Evolutionary conservation across 1,140 invertebrate species (phyloP), one percentile per base, ranked within the genome.

Genomic region (Lamellibrachia luymesi): DNA sequence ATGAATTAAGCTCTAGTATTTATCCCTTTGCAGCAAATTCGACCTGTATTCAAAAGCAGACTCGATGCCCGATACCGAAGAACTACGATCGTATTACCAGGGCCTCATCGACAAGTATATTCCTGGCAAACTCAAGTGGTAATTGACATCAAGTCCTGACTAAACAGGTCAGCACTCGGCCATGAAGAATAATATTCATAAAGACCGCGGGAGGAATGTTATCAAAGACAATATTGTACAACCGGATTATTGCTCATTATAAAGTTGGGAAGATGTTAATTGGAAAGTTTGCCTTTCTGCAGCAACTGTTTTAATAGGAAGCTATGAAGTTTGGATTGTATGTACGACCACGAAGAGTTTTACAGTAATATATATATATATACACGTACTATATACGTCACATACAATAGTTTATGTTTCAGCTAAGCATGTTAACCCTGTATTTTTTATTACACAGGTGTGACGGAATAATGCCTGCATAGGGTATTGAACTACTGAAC

Each of bases 1-100:
- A 38, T 38, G 38, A 90, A 49, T 51, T 49, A 13, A 25, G 10
- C 49, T 91, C 2, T 51, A 91, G 51, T 92, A 56, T 95, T 94
- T 95, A 96, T 96, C 95, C 92, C 95, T 94, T 97, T 97, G 13
- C 96, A 99, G 98, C 95, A 98, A 98, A 97, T 99, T 98, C 95
- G 99, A 99, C 96, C 96, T 99, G 92, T 99, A 99, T 96, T 99
- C 98, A 0, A 99, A 99, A 96, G 98, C 97, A 94, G 97, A 97
- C 56, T 97, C 97, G 0, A 95, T 98, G 0, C 98, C 98, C 0
- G 98, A 99, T 95, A 98, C 99, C 93, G 97, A 98, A 91, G 97
- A 97, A 17, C 95, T 99, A 2, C 98, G 97, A 97, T 98, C 98
- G 0, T 99, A 99, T 95, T 99, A 99, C 95, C 98, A 99, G 95